Evolutionary conservation across 2,797 vertebrate species (phyloP), one percentile per base, ranked within the genome.

Genomic region (Channa striata): DNA sequence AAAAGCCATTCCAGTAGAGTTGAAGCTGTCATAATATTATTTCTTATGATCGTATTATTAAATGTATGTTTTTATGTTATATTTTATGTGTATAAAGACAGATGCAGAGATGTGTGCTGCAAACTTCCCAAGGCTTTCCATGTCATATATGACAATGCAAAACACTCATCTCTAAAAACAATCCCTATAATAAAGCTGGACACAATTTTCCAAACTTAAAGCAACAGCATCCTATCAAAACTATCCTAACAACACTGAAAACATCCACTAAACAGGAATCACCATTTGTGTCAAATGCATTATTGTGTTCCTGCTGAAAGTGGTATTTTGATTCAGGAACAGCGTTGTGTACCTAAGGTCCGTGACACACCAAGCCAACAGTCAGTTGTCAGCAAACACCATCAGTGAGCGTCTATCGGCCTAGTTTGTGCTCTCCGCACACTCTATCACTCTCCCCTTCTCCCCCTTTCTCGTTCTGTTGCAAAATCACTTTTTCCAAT

Each of bases 211-310:
- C n/a, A 30, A 6, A 30, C 25, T n/a, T n/a, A n/a, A n/a, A 30
- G 25, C 25, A 30, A 30, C 25, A 30, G 25, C 25, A 30, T 30
- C 1, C 12, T 14, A 20, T 39, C 36, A 64, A 52, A 25, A 43
- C 25, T 4, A 16, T 20, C 17, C 12, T 13, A 13, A 25, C 17
- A 42, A 65, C 25, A 33, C 2, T 11, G 5, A 47, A 11, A 34
- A 17, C 33, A 53, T 50, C 54, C 21, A 46, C 30, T 72, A 49
- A 20, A 61, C 47, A 48, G 0, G 34, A 14, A 47, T 10, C 14
- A n/a, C 5, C 42, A 23, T 68, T 65, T 60, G 44, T 30, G 34
- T 67, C 7, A 20, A 63, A 66, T 40, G 59, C 2, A n/a, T 77
- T 53, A 59, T 9, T 54, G 49, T 52, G 54, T 46, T 19, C 23